phyloP scores from a whole-genome alignment of 2,797 vertebrate genomes.

The Garrulus glandarius region DNA sequence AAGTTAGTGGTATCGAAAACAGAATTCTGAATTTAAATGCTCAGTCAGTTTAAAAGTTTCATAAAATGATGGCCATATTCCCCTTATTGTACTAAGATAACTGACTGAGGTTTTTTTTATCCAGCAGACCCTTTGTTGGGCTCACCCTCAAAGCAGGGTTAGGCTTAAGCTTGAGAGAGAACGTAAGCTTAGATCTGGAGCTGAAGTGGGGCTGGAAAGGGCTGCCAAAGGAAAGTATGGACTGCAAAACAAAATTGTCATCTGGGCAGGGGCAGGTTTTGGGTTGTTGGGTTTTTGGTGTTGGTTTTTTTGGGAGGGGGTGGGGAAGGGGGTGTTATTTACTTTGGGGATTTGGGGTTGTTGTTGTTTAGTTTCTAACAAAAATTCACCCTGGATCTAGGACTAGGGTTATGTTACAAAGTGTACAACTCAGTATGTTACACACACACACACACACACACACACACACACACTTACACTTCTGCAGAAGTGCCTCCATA shows the following conservation, averaged over 20 bases:
- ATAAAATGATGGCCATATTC: not conserved
- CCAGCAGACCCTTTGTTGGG: not conserved
- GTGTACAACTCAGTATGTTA: not conserved
- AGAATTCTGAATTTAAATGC: not conserved
- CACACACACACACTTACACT: not conserved
- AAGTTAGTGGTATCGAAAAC: not conserved
- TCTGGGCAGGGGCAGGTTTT: not conserved
- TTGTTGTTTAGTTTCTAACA: not conserved
- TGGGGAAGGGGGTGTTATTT: not conserved
- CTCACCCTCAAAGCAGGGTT: not conserved
- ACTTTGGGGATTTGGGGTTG: not conserved
- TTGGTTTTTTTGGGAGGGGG: accelerated
- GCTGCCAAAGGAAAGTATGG: not conserved
- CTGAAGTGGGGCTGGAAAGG: not conserved
- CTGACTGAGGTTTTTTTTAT: not conserved
- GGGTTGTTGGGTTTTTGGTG: not conserved
- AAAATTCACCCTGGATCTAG: not conserved
- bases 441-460: not conserved
- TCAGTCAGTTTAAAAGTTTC: not conserved
- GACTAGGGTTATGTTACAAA: accelerated
- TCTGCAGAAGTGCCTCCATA: not conserved
- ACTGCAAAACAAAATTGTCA: not conserved
- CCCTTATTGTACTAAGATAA: not conserved
- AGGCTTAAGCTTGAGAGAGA: not conserved
- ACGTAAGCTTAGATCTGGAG: not conserved